These are phyloP conservation scores for Psittacus erithacus DNA, from an alignment of 2,113 vertebrate species.

Conservation along the genomic window DNA sequence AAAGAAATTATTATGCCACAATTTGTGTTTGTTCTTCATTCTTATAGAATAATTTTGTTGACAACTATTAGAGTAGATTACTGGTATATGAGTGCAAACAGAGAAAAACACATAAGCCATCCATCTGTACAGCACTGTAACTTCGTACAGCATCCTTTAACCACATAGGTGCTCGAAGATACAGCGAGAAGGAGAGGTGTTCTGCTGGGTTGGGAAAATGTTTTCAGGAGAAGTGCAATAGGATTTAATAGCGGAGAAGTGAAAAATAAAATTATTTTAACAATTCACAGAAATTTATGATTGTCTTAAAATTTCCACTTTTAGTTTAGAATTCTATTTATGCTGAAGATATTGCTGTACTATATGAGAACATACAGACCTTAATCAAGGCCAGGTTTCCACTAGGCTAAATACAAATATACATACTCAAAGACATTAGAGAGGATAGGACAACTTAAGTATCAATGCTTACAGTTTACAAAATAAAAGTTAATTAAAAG, in stretches of 20 bases:
- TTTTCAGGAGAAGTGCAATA: background rate
- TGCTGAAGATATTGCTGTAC: background rate
- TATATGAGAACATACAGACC: background rate
- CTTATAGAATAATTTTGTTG: background rate
- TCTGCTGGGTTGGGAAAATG: background rate
- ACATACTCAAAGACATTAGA: background rate
- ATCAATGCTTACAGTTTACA: background rate
- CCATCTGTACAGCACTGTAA: fast-evolving
- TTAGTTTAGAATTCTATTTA: background rate
- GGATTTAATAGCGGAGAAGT: background rate
- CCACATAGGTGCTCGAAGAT: background rate
- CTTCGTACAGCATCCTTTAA: background rate
- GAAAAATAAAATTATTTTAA: background rate
- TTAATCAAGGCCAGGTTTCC: background rate
- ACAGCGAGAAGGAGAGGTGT: background rate
- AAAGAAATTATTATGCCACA: background rate
- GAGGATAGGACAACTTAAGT: background rate
- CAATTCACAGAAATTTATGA: background rate
- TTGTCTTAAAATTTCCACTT: background rate
- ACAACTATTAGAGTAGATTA: background rate
- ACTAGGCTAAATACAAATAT: background rate
- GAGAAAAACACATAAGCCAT: fast-evolving
- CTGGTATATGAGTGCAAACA: background rate
- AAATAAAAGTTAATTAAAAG: background rate
- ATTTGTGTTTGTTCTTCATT: background rate